Evolutionary conservation across 2,797 vertebrate genomes (phyloP), one percentile per base, ranked within the genome.

Genomic region (Hephaestus fuliginosus): DNA sequence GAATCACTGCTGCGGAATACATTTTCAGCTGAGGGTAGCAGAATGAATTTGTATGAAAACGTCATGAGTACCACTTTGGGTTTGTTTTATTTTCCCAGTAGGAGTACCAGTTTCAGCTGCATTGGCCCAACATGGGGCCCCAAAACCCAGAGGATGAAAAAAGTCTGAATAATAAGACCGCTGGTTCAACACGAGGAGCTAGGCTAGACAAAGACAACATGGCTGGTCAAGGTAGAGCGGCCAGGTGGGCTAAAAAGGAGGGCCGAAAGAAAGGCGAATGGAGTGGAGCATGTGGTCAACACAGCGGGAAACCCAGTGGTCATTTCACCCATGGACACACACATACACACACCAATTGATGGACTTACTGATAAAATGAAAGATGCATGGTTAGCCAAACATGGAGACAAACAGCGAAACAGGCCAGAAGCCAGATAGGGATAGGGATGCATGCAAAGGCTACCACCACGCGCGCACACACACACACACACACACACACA

Each of bases 291-390:
- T 90, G 88, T 90, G 92, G 86, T 90, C 88, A 82, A 82, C 89
- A 53, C 91, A 82, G 92, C 74, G 49, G 90, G 90, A 91, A 82
- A 70, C 85, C 83, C 81, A 80, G 80, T 88, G 89, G 90, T 87
- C 89, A 93, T 93, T 93, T 94, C 91, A 93, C 84, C 90, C 92
- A 91, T 91, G 88, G 88, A 91, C 86, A 91, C 86, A 90, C 89
- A 87, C 67, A 67, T 30, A 84, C 78, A 83, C 80, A 83, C 65
- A 81, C 64, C 67, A 65, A 85, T 63, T 88, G 85, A 87, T 84
- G 70, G 81, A 68, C 62, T 46, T 69, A 70, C 80, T 80, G 89
- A 90, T 90, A 84, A 81, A 82, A 88, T 81, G 84, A 86, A 86
- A 77, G 74, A 87, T 88, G 91, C 86, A 86, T 79, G 85, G 80